A percentile compares a stretch with the other conserved stretches of the same genome.
phyloP scores from a whole-genome alignment of 2,797 vertebrate species.

The Arnoldichthys spilopterus region DNA sequence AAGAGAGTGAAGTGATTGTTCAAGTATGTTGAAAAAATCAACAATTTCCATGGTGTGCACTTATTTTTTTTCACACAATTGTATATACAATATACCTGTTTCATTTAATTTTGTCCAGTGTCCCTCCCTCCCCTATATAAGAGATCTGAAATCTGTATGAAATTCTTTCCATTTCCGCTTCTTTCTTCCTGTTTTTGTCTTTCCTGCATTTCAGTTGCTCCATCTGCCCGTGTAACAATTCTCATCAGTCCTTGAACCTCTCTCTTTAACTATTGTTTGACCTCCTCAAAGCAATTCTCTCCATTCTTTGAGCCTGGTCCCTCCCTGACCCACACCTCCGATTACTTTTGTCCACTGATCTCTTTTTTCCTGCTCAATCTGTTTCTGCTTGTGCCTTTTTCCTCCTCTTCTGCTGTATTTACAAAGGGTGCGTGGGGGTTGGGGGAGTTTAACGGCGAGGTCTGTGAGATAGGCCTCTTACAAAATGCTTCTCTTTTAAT shows the following conservation, averaged over 20 bases:
- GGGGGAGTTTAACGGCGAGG: not conserved
- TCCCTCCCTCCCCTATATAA: too few relatives aligned
- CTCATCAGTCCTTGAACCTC: not conserved
- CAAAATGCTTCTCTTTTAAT: conserved; percentile 77
- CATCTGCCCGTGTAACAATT: conserved; percentile 45
- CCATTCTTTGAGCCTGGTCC: not conserved
- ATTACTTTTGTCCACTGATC: not conserved
- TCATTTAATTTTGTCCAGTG: too few relatives aligned
- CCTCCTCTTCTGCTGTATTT: not conserved
- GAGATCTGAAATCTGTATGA: too few relatives aligned
- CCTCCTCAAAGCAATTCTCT: conserved; percentile 16
- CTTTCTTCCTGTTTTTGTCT: conserved; percentile 57
- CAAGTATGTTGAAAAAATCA: too few relatives aligned
- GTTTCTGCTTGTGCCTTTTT: not conserved
- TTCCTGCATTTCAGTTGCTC: conserved; percentile 59
- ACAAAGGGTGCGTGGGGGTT: not conserved
- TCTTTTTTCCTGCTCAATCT: not conserved
- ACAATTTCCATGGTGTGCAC: too few relatives aligned
- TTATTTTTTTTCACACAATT: too few relatives aligned
- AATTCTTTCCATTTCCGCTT: too few relatives aligned
- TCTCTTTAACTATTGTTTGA: conserved; percentile 22
- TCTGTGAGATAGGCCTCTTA: conserved; percentile 66
- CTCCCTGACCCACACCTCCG: not conserved
- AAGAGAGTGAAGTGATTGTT: too few relatives aligned
- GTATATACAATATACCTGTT: too few relatives aligned